Percentiles rank a stretch among this genome's conserved stretches.
Evolutionary conservation across 2,113 vertebrate genomes (phyloP).

Genomic region (Meleagris gallopavo): DNA sequence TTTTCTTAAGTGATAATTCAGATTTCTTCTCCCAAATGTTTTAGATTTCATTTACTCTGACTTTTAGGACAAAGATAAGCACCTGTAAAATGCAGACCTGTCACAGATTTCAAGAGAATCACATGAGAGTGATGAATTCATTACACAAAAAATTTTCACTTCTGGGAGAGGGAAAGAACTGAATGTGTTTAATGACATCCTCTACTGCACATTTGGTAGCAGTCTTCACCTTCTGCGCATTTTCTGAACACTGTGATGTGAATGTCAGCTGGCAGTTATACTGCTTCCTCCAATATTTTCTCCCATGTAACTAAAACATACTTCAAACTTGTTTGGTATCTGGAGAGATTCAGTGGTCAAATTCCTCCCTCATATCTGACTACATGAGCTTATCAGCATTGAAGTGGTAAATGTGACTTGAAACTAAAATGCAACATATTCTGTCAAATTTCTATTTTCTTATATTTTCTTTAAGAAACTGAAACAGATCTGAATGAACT

Average conservation of each 20-base stretch:
- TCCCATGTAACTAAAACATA: background rate
- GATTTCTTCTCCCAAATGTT: background rate
- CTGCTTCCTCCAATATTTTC: background rate
- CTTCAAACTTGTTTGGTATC: background rate
- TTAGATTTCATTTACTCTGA: background rate
- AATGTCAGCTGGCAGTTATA: background rate
- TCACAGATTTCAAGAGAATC: background rate
- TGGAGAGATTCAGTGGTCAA: background rate
- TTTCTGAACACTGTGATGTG: background rate
- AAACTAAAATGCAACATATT: background rate
- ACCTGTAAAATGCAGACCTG: background rate
- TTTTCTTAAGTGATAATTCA: background rate
- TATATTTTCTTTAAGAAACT: background rate
- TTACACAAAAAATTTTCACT: background rate
- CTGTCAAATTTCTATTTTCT: background rate
- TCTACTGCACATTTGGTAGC: background rate
- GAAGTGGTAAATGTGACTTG: background rate
- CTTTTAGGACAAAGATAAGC: background rate
- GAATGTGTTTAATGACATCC: background rate
- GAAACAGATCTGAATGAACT: background rate
- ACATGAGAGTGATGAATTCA: rapidly evolving
- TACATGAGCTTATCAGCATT: background rate
- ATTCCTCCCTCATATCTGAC: background rate
- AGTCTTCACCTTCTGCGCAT: background rate
- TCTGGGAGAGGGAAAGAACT: background rate